Conservation (phyloP, 1,140 invertebrate genomes). For the Drosophila virilis region DNA sequence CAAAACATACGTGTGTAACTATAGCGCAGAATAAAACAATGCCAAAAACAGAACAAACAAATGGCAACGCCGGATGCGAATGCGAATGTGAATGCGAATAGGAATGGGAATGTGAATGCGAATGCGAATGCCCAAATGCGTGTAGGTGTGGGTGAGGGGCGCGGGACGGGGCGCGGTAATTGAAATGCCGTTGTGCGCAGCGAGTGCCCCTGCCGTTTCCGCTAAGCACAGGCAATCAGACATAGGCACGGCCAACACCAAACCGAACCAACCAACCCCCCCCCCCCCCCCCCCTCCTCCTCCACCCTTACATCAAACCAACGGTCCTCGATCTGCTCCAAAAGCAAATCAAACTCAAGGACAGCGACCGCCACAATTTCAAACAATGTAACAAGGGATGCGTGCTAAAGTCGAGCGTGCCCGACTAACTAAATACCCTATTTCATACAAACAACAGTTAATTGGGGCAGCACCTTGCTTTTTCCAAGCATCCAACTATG, state of each 20-base stretch:
- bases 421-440: background rate
- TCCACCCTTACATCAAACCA: background rate
- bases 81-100: background rate
- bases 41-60: constrained; percentile 42
- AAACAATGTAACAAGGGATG: constrained; percentile 57
- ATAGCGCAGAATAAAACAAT: constrained; percentile 54
- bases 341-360: constrained; percentile 66
- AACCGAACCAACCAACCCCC: background rate
- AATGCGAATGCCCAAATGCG: constrained; percentile 5
- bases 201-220: constrained; percentile 55
- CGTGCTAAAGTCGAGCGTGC: background rate
- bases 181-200: constrained; percentile 65
- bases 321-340: constrained; percentile 4
- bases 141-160: background rate
- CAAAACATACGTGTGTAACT: constrained; percentile 48
- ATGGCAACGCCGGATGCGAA: constrained; percentile 25
- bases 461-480: background rate
- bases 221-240: constrained; percentile 65
- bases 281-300: background rate
- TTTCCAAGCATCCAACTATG: background rate
- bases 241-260: constrained; percentile 53
- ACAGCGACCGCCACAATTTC: constrained; percentile 37
- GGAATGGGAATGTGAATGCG: no score
- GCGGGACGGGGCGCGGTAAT: constrained; percentile 46
- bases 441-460: background rate